Evolutionary conservation across 1,140 invertebrate genomes (phyloP), one percentile per base, ranked within the genome.

Genomic region (Hycleus cichorii): DNA sequence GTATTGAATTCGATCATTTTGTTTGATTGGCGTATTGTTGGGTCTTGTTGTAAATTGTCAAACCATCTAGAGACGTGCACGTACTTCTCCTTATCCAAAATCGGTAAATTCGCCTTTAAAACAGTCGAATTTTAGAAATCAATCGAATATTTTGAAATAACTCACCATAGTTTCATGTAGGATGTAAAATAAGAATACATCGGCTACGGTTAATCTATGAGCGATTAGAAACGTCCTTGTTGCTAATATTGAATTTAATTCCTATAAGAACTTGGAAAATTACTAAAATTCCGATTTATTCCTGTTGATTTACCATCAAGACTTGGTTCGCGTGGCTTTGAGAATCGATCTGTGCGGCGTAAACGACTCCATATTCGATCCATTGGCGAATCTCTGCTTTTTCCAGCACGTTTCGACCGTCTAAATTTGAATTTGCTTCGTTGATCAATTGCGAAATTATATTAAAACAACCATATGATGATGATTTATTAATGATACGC

Each of bases 61-160:
- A 82, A 86, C 84, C 84, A 86, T 58, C 84, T 76, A 3, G 81
- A 85, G 0, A 86, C 69, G 64, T 85, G 78, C n/a, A 83, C 53
- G 49, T 78, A 81, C 58, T 77, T 76, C 56, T 82, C 82, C 55
- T 84, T 84, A 3, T 84, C 81, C 57, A 80, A 73, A 18, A 76
- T 73, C 1, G 72, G 74, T 27, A 85, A 68, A 24, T 72, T 74
- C 62, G 69, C 72, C 78, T 80, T 51, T 3, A 76, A 72, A 49
- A 53, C 48, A 68, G 46, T 18, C 18, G 32, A 32, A 32, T 32
- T 53, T 53, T 39, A 48, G 38, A 39, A 11, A 7, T 1, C 18
- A 18, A 49, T 26, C 10, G 24, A 27, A 27, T n/a, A 57, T 38
- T 9, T 3, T 39, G 25, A 9, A 57, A 40, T 40, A 39, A 67